Evolutionary conservation across 2,113 vertebrate genomes (phyloP), one percentile per base, ranked within the genome.

Genomic region (Toxostoma redivivum): DNA sequence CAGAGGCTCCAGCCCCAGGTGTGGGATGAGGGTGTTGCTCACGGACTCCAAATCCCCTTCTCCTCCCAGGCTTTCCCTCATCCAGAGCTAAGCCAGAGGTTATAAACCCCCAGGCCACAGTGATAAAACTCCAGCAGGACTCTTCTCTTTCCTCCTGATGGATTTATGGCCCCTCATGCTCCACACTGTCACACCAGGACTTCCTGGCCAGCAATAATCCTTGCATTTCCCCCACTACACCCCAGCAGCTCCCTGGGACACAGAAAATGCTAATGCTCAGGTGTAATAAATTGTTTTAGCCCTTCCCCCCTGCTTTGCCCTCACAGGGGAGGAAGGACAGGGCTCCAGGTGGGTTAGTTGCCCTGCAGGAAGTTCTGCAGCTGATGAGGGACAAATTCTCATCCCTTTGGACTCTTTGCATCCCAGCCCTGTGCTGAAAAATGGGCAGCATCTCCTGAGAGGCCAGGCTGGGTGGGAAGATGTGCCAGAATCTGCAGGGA

Each of bases 111-210:
- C 54, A 20, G 27, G 58, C 15, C 17, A 22, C 18, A 11, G 17
- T 1, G 31, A 25, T 50, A 42, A 89, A 91, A 64, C 23, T 28
- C 50, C 66, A 61, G 53, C 57, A 67, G 50, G 28, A 40, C 24
- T 76, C 1, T 0, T 40, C 44, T 25, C 4, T 30, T 22, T 4
- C 5, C 60, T 57, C 18, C 24, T 0, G 0, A 9, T 0, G 8
- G 23, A 17, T 60, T 69, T 73, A 60, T 3, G 62, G 30, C 54
- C 38, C 28, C 44, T 74, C 40, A 24, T 24, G 27, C 42, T 44
- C 44, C 58, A 5, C 16, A 3, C 5, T 27, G 38, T 70, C 33
- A 42, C 57, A 61, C 30, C 21, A 25, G 47, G 28, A 37, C 40
- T 45, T 86, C 61, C 35, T 23, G 0, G 0, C 12, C 13, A 35